Evolutionary conservation across 2,888 invertebrate species (phyloP).

Genomic region (Temnothorax ravouxi): DNA sequence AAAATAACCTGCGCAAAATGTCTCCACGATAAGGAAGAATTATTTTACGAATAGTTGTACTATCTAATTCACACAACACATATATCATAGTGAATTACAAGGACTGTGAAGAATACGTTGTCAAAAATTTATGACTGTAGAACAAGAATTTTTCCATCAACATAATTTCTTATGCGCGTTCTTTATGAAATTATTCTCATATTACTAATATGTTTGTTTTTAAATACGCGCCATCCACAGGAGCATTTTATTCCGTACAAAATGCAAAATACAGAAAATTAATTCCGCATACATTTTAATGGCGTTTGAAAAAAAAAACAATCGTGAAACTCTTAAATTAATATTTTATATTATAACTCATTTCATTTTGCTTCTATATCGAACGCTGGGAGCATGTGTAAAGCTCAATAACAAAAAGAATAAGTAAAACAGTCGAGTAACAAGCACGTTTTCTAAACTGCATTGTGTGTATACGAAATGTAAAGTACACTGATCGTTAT

Average conservation of each 20-base stretch:
- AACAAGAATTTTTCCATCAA: conserved; percentile 23
- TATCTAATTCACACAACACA: conserved; percentile 31
- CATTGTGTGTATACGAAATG: conserved; percentile 16
- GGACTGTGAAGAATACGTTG: conserved; percentile 2
- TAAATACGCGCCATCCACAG: neutral
- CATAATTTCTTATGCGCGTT: conserved; percentile 1
- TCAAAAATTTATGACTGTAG: conserved; percentile 27
- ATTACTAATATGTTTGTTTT: neutral
- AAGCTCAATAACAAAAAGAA: conserved; percentile 46
- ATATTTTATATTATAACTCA: conserved; percentile 28
- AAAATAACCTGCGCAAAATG: conserved; percentile 5
- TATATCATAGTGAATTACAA: conserved; percentile 30
- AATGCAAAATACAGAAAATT: conserved; percentile 16
- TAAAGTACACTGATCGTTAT: conserved; percentile 20
- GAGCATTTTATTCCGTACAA: neutral
- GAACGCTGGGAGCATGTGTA: conserved; percentile 67
- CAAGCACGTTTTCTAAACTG: conserved; percentile 30
- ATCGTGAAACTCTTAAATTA: conserved; percentile 26
- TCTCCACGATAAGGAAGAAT: neutral
- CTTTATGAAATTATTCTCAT: conserved; percentile 9
- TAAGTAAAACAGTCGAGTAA: conserved; percentile 17
- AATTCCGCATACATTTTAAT: conserved; percentile 33
- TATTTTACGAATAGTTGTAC: conserved; percentile 25
- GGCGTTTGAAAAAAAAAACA: conserved; percentile 17
- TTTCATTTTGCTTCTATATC: neutral